phyloP scores from a whole-genome alignment of 2,888 invertebrate species.

The Andrena hattorfiana region DNA sequence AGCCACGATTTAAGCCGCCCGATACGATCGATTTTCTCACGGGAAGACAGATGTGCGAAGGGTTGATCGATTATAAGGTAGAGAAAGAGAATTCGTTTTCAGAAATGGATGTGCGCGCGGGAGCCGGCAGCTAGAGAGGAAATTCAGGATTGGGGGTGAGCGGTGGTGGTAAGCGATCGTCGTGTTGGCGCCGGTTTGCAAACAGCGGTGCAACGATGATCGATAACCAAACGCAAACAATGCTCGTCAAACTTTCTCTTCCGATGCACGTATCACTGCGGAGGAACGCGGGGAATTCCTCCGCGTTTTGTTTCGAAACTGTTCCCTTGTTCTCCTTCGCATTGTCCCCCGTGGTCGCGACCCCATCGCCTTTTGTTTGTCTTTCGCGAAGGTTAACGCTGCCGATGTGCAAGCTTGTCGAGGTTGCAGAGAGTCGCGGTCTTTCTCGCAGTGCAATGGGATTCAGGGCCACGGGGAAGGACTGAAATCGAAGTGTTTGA shows the following conservation, averaged over 20 bases:
- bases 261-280: slow-evolving; percentile 49
- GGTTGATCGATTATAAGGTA: slow-evolving; percentile 28
- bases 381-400: slow-evolving; percentile 7
- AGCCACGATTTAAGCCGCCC: background rate
- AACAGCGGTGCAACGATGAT: slow-evolving; percentile 45
- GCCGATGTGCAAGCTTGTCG: slow-evolving; percentile 3
- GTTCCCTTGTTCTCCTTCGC: slow-evolving; percentile 5
- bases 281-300: slow-evolving; percentile 11
- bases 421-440: too few relatives aligned
- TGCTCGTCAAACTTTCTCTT: slow-evolving; percentile 46
- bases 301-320: slow-evolving; percentile 26
- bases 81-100: slow-evolving; percentile 8
- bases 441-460: too few relatives aligned
- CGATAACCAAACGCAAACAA: slow-evolving; percentile 48
- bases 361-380: background rate
- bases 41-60: background rate
- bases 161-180: slow-evolving; percentile 37
- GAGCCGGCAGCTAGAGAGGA: slow-evolving; percentile 5
- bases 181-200: slow-evolving; percentile 37
- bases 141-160: slow-evolving; percentile 12
- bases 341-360: slow-evolving; percentile 6
- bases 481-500: too few relatives aligned
- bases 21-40: slow-evolving; percentile 6
- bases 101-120: slow-evolving; percentile 2
- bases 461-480: too few relatives aligned